phyloP scores from a whole-genome alignment of 2,888 invertebrate species.

The Bembecia ichneumoniformis region DNA sequence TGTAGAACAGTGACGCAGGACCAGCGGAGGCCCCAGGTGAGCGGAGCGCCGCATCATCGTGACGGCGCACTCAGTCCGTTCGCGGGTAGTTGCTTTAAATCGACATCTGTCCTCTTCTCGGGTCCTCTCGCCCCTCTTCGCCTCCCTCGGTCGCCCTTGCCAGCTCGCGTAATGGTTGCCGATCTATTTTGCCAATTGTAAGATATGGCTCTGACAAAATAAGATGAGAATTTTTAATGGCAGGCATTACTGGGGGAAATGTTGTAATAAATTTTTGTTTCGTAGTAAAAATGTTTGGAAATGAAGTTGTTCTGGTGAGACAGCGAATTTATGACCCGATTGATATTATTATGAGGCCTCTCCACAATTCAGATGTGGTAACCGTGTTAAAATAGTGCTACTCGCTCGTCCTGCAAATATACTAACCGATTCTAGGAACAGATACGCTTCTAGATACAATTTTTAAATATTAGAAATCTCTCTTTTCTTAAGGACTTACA shows the following conservation, averaged over 20 bases:
- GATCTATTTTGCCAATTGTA: constrained; percentile 39
- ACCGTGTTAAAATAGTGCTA: too few species aligned
- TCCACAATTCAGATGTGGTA: neutral
- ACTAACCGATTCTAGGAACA: too few species aligned
- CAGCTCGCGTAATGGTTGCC: constrained; percentile 24
- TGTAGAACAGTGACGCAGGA: constrained; percentile 13
- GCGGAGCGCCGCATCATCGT: constrained; percentile 9
- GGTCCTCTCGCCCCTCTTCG: constrained; percentile 4
- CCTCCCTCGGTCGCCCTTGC: neutral
- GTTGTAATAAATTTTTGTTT: constrained; percentile 24
- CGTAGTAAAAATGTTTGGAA: constrained; percentile 16
- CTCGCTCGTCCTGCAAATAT: too few species aligned
- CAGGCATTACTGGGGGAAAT: constrained; percentile 31
- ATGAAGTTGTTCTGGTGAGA: constrained; percentile 20
- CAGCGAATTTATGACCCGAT: neutral
- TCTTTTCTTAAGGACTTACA: too few species aligned
- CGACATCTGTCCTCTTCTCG: constrained; percentile 13
- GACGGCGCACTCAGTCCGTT: constrained; percentile 2
- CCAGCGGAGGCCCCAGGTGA: constrained; percentile 20
- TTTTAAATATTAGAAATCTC: too few species aligned
- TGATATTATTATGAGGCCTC: neutral
- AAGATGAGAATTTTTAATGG: constrained; percentile 44
- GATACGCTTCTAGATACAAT: too few species aligned
- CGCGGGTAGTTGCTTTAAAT: constrained; percentile 23
- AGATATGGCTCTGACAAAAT: constrained; percentile 38